Evolutionary conservation across 2,797 vertebrate species (phyloP).

Genomic region (Myotis vivesi): DNA sequence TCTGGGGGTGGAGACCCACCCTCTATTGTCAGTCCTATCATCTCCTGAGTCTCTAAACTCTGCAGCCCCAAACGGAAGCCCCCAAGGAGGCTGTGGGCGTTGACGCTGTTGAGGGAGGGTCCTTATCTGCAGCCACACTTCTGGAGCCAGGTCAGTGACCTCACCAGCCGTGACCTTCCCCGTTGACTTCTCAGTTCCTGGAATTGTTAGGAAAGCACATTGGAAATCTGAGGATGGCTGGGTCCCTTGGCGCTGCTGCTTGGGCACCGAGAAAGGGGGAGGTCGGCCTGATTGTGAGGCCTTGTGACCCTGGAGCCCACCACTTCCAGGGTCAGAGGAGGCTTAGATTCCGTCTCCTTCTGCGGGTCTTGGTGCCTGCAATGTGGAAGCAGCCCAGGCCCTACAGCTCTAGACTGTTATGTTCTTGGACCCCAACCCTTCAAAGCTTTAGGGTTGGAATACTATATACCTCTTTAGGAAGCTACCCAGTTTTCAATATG

Average conservation of each 20-base stretch:
- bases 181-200: conserved; percentile 59
- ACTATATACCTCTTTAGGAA: background rate
- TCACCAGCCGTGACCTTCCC: background rate
- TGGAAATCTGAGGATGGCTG: background rate
- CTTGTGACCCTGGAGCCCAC: background rate
- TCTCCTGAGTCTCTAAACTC: background rate
- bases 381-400: background rate
- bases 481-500: background rate
- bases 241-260: background rate
- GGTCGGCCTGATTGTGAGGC: background rate
- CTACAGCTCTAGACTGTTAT: background rate
- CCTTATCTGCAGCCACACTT: conserved; percentile 25
- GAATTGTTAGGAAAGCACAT: conserved; percentile 62
- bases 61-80: background rate
- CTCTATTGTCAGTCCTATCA: background rate
- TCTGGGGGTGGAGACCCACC: background rate
- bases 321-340: rapidly evolving
- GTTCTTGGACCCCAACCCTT: background rate
- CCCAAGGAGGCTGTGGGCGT: background rate
- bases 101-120: background rate
- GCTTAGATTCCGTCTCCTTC: background rate
- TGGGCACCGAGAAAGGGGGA: background rate
- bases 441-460: background rate
- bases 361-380: background rate
- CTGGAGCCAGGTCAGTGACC: conserved; percentile 35